These are phyloP conservation scores for Rachycentron canadum DNA, from an alignment of 2,797 vertebrate species.

Conservation along the genomic window DNA sequence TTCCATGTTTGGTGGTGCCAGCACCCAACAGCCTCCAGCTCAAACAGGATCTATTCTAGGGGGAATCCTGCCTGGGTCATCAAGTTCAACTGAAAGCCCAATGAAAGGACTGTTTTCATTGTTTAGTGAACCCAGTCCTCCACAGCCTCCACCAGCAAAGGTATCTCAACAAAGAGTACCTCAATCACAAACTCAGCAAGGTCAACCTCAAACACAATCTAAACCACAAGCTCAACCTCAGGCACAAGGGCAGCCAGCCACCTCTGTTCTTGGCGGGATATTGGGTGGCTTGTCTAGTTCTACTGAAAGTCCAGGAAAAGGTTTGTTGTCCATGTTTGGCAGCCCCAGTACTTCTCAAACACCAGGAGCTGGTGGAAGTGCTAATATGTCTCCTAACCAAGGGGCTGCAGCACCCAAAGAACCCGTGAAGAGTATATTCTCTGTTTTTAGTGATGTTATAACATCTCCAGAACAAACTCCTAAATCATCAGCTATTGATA, in stretches of 20 bases:
- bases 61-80: slow-evolving; percentile 78
- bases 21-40: slow-evolving; percentile 66
- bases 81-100: slow-evolving; percentile 75
- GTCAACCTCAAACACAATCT: slow-evolving; percentile 50
- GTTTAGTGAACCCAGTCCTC: slow-evolving; percentile 70
- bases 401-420: slow-evolving; percentile 52
- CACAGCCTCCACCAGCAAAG: slow-evolving; percentile 54
- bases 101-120: slow-evolving; percentile 80
- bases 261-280: slow-evolving; percentile 80
- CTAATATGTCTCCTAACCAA: slow-evolving; percentile 35
- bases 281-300: slow-evolving; percentile 76
- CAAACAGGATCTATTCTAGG: slow-evolving; percentile 78
- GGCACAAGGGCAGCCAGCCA: slow-evolving; percentile 60
- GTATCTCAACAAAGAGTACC: slow-evolving; percentile 50
- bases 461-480: slow-evolving; percentile 54
- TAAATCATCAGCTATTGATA: slow-evolving; percentile 31
- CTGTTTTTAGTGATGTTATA: slow-evolving; percentile 53
- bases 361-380: slow-evolving; percentile 39
- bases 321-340: slow-evolving; percentile 82
- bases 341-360: slow-evolving; percentile 65
- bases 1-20: slow-evolving; percentile 80
- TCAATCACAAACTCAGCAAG: slow-evolving; percentile 60
- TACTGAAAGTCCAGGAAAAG: slow-evolving; percentile 78
- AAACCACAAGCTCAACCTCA: slow-evolving; percentile 63
- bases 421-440: slow-evolving; percentile 35